These are phyloP conservation scores for Hycleus cichorii DNA, from an alignment of 1,140 invertebrate genomes.

Conservation along the genomic window DNA sequence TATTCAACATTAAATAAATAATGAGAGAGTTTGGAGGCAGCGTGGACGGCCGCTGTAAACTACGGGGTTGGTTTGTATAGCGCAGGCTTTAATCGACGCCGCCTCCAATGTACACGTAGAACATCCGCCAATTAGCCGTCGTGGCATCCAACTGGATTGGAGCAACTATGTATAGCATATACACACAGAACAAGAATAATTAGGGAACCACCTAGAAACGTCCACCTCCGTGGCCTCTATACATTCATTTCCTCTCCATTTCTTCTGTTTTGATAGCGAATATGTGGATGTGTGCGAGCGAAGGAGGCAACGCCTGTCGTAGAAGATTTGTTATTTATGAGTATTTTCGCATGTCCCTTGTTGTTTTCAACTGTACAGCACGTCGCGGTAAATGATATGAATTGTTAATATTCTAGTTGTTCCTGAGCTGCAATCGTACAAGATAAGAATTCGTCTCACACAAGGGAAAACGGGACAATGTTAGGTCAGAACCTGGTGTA, in stretches of 20 bases:
- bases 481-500: background rate
- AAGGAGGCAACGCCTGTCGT: slow-evolving; percentile 5
- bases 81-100: slow-evolving; percentile 34
- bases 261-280: background rate
- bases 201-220: slow-evolving; percentile 11
- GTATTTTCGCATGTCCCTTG: slow-evolving; percentile 20
- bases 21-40: slow-evolving; percentile 9
- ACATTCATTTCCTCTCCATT: background rate
- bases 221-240: background rate
- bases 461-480: slow-evolving; percentile 16
- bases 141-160: slow-evolving; percentile 28
- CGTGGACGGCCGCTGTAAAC: background rate
- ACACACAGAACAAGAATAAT: slow-evolving; percentile 11
- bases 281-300: background rate
- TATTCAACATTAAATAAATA: slow-evolving; percentile 15
- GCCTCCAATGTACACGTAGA: slow-evolving; percentile 29
- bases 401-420: slow-evolving; percentile 20
- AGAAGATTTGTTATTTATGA: slow-evolving; percentile 15
- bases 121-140: slow-evolving; percentile 34
- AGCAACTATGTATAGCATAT: slow-evolving; percentile 2
- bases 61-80: slow-evolving; percentile 20
- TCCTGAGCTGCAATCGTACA: slow-evolving; percentile 18
- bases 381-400: slow-evolving; percentile 22
- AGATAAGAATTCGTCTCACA: slow-evolving; percentile 15
- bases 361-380: slow-evolving; percentile 8